Base-by-base conservation (phyloP, 2,888 invertebrate genomes). In the Dryococelus australis region DNA sequence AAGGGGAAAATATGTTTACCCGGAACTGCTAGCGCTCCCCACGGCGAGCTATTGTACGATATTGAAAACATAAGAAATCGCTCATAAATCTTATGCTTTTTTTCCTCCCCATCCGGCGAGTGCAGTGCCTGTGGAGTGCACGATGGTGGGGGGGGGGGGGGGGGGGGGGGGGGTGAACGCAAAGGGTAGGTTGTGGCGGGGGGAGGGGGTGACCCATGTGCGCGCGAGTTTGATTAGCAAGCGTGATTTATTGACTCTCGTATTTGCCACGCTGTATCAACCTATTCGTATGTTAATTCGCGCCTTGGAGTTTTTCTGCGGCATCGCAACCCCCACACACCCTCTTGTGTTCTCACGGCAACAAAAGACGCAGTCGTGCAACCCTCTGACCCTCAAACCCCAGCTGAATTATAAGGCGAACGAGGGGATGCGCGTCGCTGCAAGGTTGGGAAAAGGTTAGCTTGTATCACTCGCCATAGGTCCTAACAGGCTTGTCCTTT, bases 221-320 rank as follows among this genome's bases (percentile, higher is more conserved):
- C 65, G 65, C 65, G 65, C 65, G 13, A 65, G 65, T 65, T 65
- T 65, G 65, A 65, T 65, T 20, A 65, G 65, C 65, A 20, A 65
- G 24, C 65, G 65, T 65, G 65, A 65, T 65, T 65, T 65, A 65
- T 65, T 65, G 65, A 65, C 65, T 65, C 65, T 65, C 65, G 65
- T 65, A 65, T 65, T 65, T 65, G 65, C 65, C 65, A 65, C 65
- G 65, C 65, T 65, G 65, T 24, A 65, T 65, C 65, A 65, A 65
- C 65, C 65, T 65, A 65, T 65, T 65, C 65, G 65, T 65, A 65
- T 65, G 65, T 24, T 65, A 65, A 65, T 65, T 65, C 65, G 65
- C 13, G 65, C 65, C 65, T n/a, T 65, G 20, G 65, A 65, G 65
- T 65, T 20, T 65, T 8, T 65, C 65, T 65, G 65, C 65, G 9